These are phyloP conservation scores for Branchinecta lindahli DNA, from an alignment of 1,140 invertebrate genomes.

Conservation along the genomic window DNA sequence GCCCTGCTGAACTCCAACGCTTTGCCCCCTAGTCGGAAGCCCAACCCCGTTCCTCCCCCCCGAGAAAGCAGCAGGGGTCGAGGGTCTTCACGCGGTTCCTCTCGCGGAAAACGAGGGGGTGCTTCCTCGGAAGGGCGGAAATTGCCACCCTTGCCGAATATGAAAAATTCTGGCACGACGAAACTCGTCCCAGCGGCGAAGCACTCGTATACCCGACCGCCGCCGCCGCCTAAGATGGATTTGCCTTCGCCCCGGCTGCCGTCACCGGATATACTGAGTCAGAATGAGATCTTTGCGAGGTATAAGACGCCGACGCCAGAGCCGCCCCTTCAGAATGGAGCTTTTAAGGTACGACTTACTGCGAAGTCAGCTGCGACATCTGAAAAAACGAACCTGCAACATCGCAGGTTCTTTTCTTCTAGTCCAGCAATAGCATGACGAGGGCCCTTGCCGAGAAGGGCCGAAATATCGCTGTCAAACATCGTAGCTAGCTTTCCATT, in stretches of 20 bases:
- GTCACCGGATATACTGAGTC: background rate
- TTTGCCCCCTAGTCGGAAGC: background rate
- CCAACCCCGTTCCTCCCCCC: background rate
- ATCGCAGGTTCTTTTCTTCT: no score
- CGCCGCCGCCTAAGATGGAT: background rate
- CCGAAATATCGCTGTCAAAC: no score
- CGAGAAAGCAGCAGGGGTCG: background rate
- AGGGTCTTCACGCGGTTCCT: background rate
- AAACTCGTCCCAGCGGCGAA: background rate
- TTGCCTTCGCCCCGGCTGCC: background rate
- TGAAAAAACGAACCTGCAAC: no score
- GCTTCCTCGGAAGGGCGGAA: background rate
- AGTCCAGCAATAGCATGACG: no score
- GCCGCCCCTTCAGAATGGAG: background rate
- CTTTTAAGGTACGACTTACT: background rate
- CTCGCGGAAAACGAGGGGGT: background rate
- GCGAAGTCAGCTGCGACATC: no score
- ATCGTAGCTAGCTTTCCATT: no score
- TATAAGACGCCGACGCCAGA: background rate
- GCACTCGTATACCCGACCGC: background rate
- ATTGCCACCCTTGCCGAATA: background rate
- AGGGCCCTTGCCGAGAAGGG: no score
- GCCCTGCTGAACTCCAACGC: background rate
- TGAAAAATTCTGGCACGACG: slow-evolving; percentile 8
- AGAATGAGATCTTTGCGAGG: background rate